Base-by-base conservation (phyloP, 1,140 invertebrate species). In the Grapholita molesta region DNA sequence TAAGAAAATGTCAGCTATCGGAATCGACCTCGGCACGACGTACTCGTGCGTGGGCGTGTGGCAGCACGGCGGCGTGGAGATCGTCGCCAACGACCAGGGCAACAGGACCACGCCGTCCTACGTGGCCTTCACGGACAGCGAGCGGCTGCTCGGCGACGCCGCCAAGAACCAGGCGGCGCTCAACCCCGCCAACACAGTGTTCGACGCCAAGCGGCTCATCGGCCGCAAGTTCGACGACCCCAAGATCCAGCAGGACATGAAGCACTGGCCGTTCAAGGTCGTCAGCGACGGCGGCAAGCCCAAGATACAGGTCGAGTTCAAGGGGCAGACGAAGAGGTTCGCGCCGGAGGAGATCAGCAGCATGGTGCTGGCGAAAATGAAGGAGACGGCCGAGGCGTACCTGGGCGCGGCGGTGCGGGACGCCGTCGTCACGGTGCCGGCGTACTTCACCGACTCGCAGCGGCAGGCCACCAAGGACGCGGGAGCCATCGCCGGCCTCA, bases 401-500 rank as follows among this genome's bases (percentile, higher is more conserved):
- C 78, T 97, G 38, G 96, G 96, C 24, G 92, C 92, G n/a, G 91
- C 90, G 67, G 93, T 96, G 53, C 93, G 83, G 88, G 96, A 91
- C 83, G 96, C 90, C 76, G 94, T 93, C 74, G 95, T 98, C 88
- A 98, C 97, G 67, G 97, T 98, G 38, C 97, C 97, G 61, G 97
- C 97, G 53, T 97, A 97, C 86, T 97, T 98, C 93, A 97, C 97
- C 88, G 96, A 97, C 89, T 96, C 96, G 23, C 97, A 97, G 91
- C 94, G 96, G 87, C 96, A 97, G 92, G 97, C 97, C 72, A 97
- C 96, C 53, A 97, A 97, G 77, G n/a, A n/a, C n/a, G n/a, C n/a
- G n/a, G n/a, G n/a, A n/a, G n/a, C n/a, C n/a, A n/a, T n/a, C n/a
- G n/a, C n/a, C n/a, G n/a, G n/a, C n/a, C n/a, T n/a, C n/a, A n/a